Conservation (phyloP, 2,113 vertebrate genomes). For the Lethenteron reissneri region DNA sequence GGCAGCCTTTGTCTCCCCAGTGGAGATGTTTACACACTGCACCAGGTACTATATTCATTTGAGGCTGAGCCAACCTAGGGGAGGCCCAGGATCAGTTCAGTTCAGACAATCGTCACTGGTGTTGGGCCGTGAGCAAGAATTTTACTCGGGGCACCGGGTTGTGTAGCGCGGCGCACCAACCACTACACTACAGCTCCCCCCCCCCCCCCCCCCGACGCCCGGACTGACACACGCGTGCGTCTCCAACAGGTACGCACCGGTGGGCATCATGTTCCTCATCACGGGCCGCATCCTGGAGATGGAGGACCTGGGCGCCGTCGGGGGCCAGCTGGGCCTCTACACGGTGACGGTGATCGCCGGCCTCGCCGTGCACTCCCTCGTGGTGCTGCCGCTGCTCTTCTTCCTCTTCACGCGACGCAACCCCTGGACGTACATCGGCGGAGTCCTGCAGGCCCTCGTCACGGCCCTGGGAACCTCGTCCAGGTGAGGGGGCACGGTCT, state of each 20-base stretch:
- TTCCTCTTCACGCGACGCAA: conserved; percentile 67
- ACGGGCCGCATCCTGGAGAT: conserved; percentile 93
- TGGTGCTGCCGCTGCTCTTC: conserved; percentile 63
- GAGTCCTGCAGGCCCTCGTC: conserved; percentile 72
- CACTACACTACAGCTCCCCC: background rate
- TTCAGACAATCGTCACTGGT: too few species aligned
- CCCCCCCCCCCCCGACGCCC: background rate
- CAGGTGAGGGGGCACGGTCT: conserved; percentile 27
- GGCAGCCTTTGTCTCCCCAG: too few species aligned
- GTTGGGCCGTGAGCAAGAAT: too few species aligned
- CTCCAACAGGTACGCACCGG: conserved; percentile 54
- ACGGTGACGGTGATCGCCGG: conserved; percentile 63
- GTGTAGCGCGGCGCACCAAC: background rate
- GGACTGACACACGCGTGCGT: conserved; percentile 1
- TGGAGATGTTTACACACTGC: too few species aligned
- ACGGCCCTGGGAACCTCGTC: conserved; percentile 83
- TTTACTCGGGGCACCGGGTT: background rate
- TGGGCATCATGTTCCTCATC: conserved; percentile 84
- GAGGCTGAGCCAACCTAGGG: too few species aligned
- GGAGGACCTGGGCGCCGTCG: conserved; percentile 62
- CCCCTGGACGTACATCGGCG: conserved; percentile 56
- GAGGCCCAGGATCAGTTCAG: too few species aligned
- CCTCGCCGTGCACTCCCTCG: conserved; percentile 58
- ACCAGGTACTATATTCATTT: too few species aligned
- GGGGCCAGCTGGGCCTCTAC: conserved; percentile 85